Conservation (phyloP, 1,140 invertebrate species). For the Lucilia sericata region DNA sequence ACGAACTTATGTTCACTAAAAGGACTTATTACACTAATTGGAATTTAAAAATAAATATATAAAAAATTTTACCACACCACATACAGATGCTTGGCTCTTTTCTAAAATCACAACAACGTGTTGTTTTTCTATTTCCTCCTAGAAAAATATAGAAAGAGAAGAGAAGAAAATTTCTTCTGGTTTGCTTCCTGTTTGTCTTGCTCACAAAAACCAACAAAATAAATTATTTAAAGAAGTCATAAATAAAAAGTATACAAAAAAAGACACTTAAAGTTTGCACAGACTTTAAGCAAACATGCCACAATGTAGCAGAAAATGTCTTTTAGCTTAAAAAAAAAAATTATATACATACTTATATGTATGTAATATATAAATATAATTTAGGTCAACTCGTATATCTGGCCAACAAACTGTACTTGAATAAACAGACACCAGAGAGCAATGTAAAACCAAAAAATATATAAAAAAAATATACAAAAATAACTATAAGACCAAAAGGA, state of each 20-base stretch:
- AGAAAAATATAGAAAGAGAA: no score
- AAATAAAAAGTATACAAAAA: neutral
- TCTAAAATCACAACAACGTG: no score
- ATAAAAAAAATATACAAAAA: neutral
- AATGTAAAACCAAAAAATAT: neutral
- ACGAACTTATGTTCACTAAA: no score
- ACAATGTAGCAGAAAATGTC: neutral
- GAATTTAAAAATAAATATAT: no score
- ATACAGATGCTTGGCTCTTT: no score
- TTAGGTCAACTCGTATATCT: neutral
- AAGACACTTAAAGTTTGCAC: neutral
- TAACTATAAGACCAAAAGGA: neutral
- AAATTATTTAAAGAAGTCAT: neutral
- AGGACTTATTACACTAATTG: no score
- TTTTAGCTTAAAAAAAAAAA: no score
- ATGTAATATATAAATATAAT: neutral
- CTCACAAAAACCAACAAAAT: neutral
- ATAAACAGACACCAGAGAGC: neutral
- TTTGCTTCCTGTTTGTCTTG: neutral
- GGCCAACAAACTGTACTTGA: neutral
- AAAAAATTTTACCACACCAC: no score
- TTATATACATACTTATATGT: no score
- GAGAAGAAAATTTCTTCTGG: no score
- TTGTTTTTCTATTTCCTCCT: no score
- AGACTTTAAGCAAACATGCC: neutral